Conservation (phyloP, 2,797 vertebrate genomes). For the Catharus ustulatus region DNA sequence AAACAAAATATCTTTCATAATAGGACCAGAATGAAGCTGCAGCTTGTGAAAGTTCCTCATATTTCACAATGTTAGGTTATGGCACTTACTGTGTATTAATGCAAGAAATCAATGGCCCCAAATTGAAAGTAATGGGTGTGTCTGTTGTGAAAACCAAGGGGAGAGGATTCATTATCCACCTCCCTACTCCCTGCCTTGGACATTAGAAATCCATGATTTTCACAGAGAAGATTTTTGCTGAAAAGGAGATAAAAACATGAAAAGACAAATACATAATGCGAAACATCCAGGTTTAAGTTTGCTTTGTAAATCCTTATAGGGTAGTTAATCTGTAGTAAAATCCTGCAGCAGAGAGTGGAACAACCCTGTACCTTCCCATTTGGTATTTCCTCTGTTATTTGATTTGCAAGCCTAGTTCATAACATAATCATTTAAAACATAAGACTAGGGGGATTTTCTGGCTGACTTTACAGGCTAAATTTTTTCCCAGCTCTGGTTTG, state of each 20-base stretch:
- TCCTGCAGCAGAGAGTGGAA: neutral
- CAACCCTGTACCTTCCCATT: constrained; percentile 4
- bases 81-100: neutral
- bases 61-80: neutral
- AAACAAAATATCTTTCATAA: constrained; percentile 64
- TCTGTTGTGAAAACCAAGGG: neutral
- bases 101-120: neutral
- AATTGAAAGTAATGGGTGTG: neutral
- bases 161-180: neutral
- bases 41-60: constrained; percentile 28
- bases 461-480: constrained; percentile 15
- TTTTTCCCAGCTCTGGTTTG: constrained; percentile 6
- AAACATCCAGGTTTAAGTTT: constrained; percentile 34
- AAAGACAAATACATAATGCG: neutral
- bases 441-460: neutral
- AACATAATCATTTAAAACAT: constrained; percentile 47
- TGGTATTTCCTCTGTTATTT: constrained; percentile 47
- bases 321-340: constrained; percentile 33
- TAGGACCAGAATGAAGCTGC: constrained; percentile 33
- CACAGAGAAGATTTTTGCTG: constrained; percentile 9
- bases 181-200: neutral
- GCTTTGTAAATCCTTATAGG: constrained; percentile 12
- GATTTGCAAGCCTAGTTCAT: constrained; percentile 9
- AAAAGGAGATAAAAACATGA: neutral
- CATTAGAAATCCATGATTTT: neutral